Evolutionary conservation across 2,113 vertebrate genomes (phyloP).

Genomic region (Menura novaehollandiae): DNA sequence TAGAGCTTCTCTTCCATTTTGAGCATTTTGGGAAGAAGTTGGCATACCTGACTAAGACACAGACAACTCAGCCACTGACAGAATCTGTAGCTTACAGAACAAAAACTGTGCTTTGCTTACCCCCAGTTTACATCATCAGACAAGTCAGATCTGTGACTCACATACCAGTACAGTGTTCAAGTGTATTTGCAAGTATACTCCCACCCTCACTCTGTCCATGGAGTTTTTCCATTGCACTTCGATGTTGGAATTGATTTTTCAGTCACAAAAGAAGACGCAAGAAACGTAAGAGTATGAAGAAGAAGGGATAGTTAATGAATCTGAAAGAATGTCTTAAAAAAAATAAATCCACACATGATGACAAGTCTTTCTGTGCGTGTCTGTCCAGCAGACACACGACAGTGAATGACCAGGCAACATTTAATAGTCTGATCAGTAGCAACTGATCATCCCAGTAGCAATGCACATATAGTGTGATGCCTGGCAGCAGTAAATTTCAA

Average conservation of each 20-base stretch:
- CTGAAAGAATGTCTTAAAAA: neutral
- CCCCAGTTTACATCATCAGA: neutral
- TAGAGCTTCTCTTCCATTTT: neutral
- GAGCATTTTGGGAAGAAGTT: neutral
- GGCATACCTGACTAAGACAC: neutral
- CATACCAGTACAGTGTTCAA: neutral
- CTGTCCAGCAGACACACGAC: neutral
- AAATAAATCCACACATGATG: rapidly evolving
- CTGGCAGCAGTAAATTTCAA: neutral
- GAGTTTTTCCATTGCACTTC: neutral
- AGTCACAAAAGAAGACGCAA: neutral
- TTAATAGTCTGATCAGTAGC: neutral
- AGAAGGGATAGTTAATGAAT: neutral
- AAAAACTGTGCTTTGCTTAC: neutral
- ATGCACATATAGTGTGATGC: neutral
- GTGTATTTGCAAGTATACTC: neutral
- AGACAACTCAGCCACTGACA: neutral
- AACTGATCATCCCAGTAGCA: neutral
- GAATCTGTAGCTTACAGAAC: neutral
- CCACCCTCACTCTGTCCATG: neutral
- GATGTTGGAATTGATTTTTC: neutral
- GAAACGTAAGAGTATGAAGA: neutral
- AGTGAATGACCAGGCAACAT: neutral
- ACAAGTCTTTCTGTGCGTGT: neutral
- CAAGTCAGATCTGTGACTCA: neutral